Evolutionary conservation across 2,888 invertebrate genomes (phyloP), one percentile per base, ranked within the genome.

Genomic region (Drosophila siamana): DNA sequence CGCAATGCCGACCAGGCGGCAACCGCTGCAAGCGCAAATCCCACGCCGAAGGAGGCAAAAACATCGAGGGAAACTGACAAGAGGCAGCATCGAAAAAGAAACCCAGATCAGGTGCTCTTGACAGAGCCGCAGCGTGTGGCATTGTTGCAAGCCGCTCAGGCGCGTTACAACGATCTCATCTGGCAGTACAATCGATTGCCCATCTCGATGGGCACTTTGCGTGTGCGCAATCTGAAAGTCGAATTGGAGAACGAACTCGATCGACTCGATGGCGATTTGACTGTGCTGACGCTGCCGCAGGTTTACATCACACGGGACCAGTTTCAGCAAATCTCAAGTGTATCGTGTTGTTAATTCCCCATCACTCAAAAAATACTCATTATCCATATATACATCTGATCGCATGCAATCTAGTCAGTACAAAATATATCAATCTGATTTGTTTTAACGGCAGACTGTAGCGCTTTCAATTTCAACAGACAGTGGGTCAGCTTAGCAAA

Each of bases 161-260:
- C 50, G 4, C 83, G 70, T 4, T 56, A 78, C 11, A 55, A 19
- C 2, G 52, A 70, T 9, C 62, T 86, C 1, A 80, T 69, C 15
- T 66, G 55, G 15, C 69, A 83, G n/a, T 83, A 83, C 41, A 83
- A 86, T 54, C 73, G 80, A 0, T 22, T 83, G 52, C 86, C 86
- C 4, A 26, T 83, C 1, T 73, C 80, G 0, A 78, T 71, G 66
- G 63, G 66, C 0, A 86, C 82, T 6, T 28, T 86, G 62, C 78
- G 84, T 0, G 80, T 83, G 26, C 80, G 84, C 5, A 86, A 83
- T 13, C 54, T 83, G 9, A 83, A 80, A 40, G 22, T 50, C 4
- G 56, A 65, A 9, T 30, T 83, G 46, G 86, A 86, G 30, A 63
- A 74, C 40, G 67, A 83, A 24, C 60, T 83, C 55, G 82, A 83